Evolutionary conservation across 2,888 invertebrate genomes (phyloP), one percentile per base, ranked within the genome.

Genomic region (Zaprionus bogoriensis): DNA sequence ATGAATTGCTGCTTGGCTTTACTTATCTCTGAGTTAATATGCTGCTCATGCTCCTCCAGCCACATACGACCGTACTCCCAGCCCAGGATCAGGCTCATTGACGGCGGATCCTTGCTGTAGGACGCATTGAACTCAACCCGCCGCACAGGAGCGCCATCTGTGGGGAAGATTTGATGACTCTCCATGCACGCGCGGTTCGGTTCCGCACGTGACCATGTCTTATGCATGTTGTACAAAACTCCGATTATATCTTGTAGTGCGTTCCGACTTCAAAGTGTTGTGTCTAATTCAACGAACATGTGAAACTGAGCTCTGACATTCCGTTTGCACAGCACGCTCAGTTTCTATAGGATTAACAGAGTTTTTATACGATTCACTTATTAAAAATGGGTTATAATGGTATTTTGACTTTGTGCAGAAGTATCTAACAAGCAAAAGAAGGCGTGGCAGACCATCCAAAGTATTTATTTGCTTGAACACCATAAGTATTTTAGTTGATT

Each of bases 31-130:
- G 36, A 53, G 2, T 9, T 3, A n/a, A 71, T 50, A 1, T n/a
- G 28, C 1, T 65, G 30, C 9, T 53, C 55, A 6, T 66, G 72
- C 36, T 72, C 72, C 42, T 75, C 53, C 6, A 72, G 5, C 72
- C 72, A 72, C 0, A 44, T 28, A 0, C 72, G 72, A 2, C 72
- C 72, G 3, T 75, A 72, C 6, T 72, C 72, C 76, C 72, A 75
- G 19, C 75, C 72, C 46, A 72, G 14, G 7, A 72, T 2, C 7
- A 72, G n/a, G 0, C 72, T 25, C 48, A 72, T 72, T 7, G 66
- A 9, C 0, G 72, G 76, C 1, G 22, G 7, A 1, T 65, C 75
- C 0, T 51, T 71, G 2, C 53, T 67, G 5, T 25, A 72, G 0
- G 72, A 53, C 0, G 72, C 39, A 0, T 27, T 9, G 27, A 72